These are phyloP conservation scores for Rhea americana DNA, from an alignment of 2,113 vertebrate genomes.

Conservation along the genomic window DNA sequence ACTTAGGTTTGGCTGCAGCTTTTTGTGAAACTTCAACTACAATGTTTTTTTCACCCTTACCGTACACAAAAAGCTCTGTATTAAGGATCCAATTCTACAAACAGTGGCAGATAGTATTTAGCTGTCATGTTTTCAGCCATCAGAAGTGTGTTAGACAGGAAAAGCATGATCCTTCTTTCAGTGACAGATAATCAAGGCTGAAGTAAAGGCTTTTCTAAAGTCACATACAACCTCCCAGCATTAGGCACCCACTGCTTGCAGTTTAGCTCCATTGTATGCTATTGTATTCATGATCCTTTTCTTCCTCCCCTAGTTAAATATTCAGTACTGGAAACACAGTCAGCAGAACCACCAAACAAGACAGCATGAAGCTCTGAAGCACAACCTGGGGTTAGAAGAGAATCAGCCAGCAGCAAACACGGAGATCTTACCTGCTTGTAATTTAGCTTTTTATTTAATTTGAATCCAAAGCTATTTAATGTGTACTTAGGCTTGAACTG, in stretches of 20 bases:
- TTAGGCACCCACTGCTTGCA: accelerated
- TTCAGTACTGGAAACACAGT: slow-evolving; percentile 80
- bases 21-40: not conserved
- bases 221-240: not conserved
- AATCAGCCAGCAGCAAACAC: not conserved
- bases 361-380: slow-evolving; percentile 59
- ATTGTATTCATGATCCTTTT: not conserved
- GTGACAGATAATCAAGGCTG: not conserved
- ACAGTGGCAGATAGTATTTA: not conserved
- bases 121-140: not conserved
- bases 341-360: slow-evolving; percentile 78
- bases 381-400: not conserved
- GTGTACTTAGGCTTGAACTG: slow-evolving; percentile 35
- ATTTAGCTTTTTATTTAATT: slow-evolving; percentile 62
- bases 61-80: not conserved
- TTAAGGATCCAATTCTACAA: not conserved
- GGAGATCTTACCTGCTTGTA: slow-evolving; percentile 41
- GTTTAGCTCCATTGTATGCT: not conserved
- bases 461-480: slow-evolving; percentile 58
- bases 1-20: not conserved
- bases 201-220: not conserved
- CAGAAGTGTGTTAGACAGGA: not conserved
- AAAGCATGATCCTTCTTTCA: not conserved
- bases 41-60: not conserved
- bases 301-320: slow-evolving; percentile 77